phyloP scores from a whole-genome alignment of 2,797 vertebrate genomes.

The Furcifer pardalis region DNA sequence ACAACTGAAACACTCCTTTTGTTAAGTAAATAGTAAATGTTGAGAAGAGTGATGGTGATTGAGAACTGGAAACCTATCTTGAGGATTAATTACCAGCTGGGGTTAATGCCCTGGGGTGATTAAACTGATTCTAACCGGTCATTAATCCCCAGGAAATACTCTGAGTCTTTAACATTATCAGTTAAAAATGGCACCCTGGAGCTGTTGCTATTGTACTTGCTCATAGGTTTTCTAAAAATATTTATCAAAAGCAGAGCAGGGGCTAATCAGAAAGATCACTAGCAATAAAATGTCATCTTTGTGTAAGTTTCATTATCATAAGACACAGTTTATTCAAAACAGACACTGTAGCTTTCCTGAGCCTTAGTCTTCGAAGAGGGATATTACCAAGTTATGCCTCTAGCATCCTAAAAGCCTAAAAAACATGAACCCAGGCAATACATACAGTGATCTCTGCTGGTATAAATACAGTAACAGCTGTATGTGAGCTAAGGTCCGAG shows the following conservation, averaged over 20 bases:
- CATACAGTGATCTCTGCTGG: not conserved
- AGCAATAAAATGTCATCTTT: constrained; percentile 25
- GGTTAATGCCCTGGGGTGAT: constrained; percentile 62
- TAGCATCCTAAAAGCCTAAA: not conserved
- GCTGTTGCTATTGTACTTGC: constrained; percentile 51
- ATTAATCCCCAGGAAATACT: constrained; percentile 57
- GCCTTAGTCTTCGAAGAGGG: constrained; percentile 4
- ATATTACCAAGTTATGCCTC: not conserved
- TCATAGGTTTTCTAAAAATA: constrained; percentile 50
- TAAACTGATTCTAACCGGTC: constrained; percentile 49
- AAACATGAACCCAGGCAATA: not conserved
- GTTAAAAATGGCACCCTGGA: constrained; percentile 52
- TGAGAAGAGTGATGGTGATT: constrained; percentile 29
- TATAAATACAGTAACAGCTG: not conserved
- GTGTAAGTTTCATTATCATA: not conserved
- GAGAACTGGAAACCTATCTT: constrained; percentile 44
- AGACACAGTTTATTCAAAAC: not conserved
- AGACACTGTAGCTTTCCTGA: not conserved
- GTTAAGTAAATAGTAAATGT: constrained; percentile 1
- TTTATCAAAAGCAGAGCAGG: not conserved
- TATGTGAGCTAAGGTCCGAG: not conserved
- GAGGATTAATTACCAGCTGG: constrained; percentile 42
- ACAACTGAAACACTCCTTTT: constrained; percentile 24
- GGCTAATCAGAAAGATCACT: constrained; percentile 55
- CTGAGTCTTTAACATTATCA: constrained; percentile 39